Evolutionary conservation across 2,113 vertebrate species (phyloP).

Genomic region (Lanius ludovicianus): DNA sequence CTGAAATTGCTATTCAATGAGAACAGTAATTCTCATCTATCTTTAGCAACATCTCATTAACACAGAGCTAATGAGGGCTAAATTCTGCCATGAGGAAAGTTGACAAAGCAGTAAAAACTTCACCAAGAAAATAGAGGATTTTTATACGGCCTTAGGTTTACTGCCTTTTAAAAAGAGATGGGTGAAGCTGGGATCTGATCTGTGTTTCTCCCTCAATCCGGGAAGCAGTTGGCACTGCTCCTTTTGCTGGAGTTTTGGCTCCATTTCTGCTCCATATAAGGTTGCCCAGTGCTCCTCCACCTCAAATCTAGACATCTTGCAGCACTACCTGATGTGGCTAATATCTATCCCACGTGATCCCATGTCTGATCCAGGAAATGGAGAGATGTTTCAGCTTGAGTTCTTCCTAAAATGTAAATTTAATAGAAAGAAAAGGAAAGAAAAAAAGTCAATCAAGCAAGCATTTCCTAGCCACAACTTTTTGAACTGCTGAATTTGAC

Average conservation of each 20-base stretch:
- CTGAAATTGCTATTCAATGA: neutral
- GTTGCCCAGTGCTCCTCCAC: neutral
- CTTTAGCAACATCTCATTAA: conserved; percentile 2
- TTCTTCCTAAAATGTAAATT: neutral
- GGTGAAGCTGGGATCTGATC: fast-evolving
- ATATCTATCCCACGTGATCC: neutral
- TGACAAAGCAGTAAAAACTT: neutral
- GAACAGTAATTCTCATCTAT: conserved; percentile 1
- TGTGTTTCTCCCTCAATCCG: fast-evolving
- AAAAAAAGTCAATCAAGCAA: neutral
- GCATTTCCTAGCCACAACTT: neutral
- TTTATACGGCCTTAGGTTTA: neutral
- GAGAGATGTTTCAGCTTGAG: neutral
- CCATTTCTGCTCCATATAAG: neutral
- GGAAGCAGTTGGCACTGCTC: neutral
- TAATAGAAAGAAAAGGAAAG: neutral
- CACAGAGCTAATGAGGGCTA: neutral
- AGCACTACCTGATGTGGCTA: neutral
- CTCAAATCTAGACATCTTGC: neutral
- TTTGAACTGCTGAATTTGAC: neutral
- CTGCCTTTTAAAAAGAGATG: neutral
- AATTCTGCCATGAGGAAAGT: neutral
- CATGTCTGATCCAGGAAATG: neutral
- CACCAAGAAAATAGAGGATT: neutral
- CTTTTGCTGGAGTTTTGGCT: neutral